Evolutionary conservation across 2,797 vertebrate species (phyloP), one percentile per base, ranked within the genome.

Genomic region (Muscicapa comitata): DNA sequence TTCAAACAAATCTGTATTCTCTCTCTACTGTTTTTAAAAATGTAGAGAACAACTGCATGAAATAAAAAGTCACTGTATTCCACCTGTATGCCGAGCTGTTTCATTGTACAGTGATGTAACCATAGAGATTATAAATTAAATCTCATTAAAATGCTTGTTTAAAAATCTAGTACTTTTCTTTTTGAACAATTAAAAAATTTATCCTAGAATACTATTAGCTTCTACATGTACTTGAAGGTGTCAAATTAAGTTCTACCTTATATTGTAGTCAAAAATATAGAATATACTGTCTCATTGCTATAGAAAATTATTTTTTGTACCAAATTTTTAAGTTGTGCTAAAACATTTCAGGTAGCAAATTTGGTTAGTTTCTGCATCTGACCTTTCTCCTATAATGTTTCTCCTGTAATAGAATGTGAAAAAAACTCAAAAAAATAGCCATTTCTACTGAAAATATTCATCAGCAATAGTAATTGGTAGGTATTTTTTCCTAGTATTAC

Each of bases 241-340:
- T 38, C 35, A 88, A 86, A 93, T 95, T 93, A 94, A 76, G 9
- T 94, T 93, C 54, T 79, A 31, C 29, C 48, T 71, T 86, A 50
- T 38, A 29, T 12, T 54, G 25, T 40, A 93, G 20, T 68, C 5
- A 74, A 78, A 85, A 93, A 68, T 55, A 31, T 14, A 23, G 66
- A 92, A 54, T 92, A 89, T 73, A 47, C 72, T 71, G 15, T 67
- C 38, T 85, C 63, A 65, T 23, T 79, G 57, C 42, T 80, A 8
- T 31, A 65, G 57, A 83, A 86, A 50, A 13, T 29, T 0, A 8
- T 26, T 45, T 71, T 71, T 76, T 40, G 8, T 48, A 54, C 13
- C 17, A 47, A 4, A 4, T 24, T 50, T 72, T 83, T 63, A 71
- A 26, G 43, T 88, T 71, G 10, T 1, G 1, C 10, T 51, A 23